Percentiles rank a stretch among this genome's conserved stretches.
These are phyloP conservation scores for Beaufortia kweichowensis DNA, from an alignment of 2,113 vertebrate genomes.

Conservation along the genomic window DNA sequence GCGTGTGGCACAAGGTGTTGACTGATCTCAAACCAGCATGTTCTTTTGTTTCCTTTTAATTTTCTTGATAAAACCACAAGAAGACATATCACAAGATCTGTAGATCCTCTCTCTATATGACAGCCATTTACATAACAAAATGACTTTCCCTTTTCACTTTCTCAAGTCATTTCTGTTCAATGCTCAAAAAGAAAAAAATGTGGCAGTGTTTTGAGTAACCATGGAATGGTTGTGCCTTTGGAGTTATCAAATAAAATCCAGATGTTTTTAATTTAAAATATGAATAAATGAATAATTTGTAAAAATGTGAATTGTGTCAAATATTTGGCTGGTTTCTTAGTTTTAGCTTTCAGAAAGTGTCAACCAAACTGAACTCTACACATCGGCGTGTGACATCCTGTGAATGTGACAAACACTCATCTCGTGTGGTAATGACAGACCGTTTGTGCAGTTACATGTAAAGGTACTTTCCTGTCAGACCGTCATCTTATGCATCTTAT, in stretches of 20 bases:
- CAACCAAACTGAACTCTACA: background rate
- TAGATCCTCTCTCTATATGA: conserved; percentile 52
- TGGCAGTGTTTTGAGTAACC: conserved; percentile 77
- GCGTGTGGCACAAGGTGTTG: conserved; percentile 15
- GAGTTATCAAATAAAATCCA: conserved; percentile 78
- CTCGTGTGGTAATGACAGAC: background rate
- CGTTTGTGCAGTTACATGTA: background rate
- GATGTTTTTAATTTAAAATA: conserved; percentile 81
- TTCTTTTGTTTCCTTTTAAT: conserved; percentile 24
- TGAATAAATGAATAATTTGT: conserved; percentile 75
- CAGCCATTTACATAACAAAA: conserved; percentile 50
- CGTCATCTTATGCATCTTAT: background rate
- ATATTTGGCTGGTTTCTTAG: background rate
- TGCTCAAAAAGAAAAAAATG: conserved; percentile 60
- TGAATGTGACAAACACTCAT: background rate
- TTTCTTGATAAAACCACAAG: conserved; percentile 33
- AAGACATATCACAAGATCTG: conserved; percentile 50
- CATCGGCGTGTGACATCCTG: background rate
- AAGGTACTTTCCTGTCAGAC: conserved; percentile 24
- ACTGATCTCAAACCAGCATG: conserved; percentile 53
- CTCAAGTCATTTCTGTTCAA: conserved; percentile 62
- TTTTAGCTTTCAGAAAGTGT: too few relatives aligned
- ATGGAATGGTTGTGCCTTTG: conserved; percentile 80
- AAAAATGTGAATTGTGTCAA: conserved; percentile 60
- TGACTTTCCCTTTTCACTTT: conserved; percentile 41